Evolutionary conservation across 2,888 invertebrate genomes (phyloP), one percentile per base, ranked within the genome.

Genomic region (Hypomecis punctinalis): DNA sequence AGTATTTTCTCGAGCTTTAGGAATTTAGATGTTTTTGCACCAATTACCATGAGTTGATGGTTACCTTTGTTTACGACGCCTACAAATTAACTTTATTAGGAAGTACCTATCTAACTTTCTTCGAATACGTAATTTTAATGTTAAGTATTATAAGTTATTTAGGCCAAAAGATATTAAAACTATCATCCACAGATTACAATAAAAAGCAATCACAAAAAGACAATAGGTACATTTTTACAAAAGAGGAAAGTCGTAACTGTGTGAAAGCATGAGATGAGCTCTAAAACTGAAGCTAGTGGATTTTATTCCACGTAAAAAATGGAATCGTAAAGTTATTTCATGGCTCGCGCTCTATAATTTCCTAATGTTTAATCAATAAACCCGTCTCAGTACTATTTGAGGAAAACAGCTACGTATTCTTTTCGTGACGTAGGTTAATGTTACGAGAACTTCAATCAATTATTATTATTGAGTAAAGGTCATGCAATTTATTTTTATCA

Each of bases 1-100:
- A 51, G 39, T 51, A 51, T 51, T 51, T 51, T 39, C 23, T 9
- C 39, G 9, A 39, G 51, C 13, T 51, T 39, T 13, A 39, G 47
- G 8, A 4, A 8, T 23, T 8, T 11, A 39, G 0, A 11, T 8
- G 13, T 39, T 51, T 13, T 8, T 6, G n/a, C 35, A 10, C 47
- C 35, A 35, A 36, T 11, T 37, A 6, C 2, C 4, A 11, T 13
- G 3, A 51, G 13, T 9, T 0, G 13, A 13, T 51, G 37, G 13
- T 5, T 39, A 5, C 1, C 11, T 36, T 49, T 49, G 36, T 36
- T 49, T n/a, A n/a, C 36, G n/a, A 49, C 6, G 36, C 11, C 36
- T 36, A 36, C 0, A 36, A 33, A 47, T 33, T 43, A 6, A 36
- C 6, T n/a, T 48, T 48, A 35, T 5, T 2, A 6, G 5, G 11